Evolutionary conservation across 2,797 vertebrate species (phyloP).

Genomic region (Sebastes matsubarae): DNA sequence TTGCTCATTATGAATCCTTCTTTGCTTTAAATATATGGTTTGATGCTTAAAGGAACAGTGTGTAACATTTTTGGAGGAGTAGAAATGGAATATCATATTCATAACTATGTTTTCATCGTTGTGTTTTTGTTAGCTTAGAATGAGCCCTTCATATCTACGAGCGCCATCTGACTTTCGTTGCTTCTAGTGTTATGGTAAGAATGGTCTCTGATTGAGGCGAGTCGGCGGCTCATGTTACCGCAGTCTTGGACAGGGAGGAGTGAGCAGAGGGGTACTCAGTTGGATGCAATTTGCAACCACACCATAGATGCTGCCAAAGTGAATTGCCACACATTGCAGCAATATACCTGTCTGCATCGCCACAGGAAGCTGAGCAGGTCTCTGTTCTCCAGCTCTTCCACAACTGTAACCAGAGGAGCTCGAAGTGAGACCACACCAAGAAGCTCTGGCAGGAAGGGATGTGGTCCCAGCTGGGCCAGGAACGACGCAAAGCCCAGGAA

Average conservation of each 20-base stretch:
- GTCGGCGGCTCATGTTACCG: too few relatives aligned
- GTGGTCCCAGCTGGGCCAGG: slow-evolving; percentile 86
- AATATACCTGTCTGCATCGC: slow-evolving; percentile 82
- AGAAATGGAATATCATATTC: too few relatives aligned
- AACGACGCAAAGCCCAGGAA: slow-evolving; percentile 93
- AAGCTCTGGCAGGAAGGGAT: slow-evolving; percentile 89
- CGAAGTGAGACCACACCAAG: slow-evolving; percentile 88
- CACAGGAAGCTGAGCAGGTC: slow-evolving; percentile 91
- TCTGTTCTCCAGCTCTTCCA: slow-evolving; percentile 88
- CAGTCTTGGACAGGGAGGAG: too few relatives aligned
- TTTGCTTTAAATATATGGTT: background rate
- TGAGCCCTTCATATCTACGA: too few relatives aligned
- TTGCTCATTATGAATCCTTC: background rate
- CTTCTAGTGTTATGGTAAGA: too few relatives aligned
- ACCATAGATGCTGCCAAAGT: background rate
- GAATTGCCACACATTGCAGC: background rate
- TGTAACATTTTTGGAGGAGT: too few relatives aligned
- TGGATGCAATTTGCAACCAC: too few relatives aligned
- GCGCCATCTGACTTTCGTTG: too few relatives aligned
- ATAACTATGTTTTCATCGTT: too few relatives aligned
- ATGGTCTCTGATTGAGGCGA: too few relatives aligned
- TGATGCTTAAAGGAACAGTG: background rate
- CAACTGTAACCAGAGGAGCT: slow-evolving; percentile 88
- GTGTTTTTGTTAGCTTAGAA: too few relatives aligned
- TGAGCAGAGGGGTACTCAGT: too few relatives aligned